These are phyloP conservation scores for Hypomecis atomaria DNA, from an alignment of 2,888 invertebrate genomes.

Conservation along the genomic window DNA sequence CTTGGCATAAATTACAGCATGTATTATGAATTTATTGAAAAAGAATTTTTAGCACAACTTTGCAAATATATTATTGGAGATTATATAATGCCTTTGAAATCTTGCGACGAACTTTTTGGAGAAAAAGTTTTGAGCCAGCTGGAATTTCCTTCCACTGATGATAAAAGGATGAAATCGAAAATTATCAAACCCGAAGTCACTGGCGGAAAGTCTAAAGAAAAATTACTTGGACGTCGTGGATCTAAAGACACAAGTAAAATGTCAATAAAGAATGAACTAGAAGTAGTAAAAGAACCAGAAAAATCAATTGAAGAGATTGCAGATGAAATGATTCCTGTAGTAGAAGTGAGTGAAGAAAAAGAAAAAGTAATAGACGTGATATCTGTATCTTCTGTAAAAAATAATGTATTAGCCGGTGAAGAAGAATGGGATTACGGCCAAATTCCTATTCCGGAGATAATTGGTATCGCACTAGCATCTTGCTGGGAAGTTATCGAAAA, in stretches of 20 bases:
- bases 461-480: constrained; percentile 71
- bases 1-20: constrained; percentile 85
- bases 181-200: constrained; percentile 65
- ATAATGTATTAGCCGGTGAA: constrained; percentile 68
- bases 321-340: constrained; percentile 45
- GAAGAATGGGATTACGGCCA: constrained; percentile 79
- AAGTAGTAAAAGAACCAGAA: constrained; percentile 57
- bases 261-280: constrained; percentile 53
- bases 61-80: constrained; percentile 79
- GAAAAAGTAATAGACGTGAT: constrained; percentile 51
- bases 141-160: constrained; percentile 67
- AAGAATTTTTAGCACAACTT: constrained; percentile 78
- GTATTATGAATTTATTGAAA: constrained; percentile 84
- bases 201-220: constrained; percentile 63
- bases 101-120: constrained; percentile 72
- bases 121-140: constrained; percentile 64
- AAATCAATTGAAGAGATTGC: constrained; percentile 47
- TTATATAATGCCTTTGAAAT: constrained; percentile 60
- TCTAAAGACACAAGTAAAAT: constrained; percentile 60
- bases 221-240: constrained; percentile 47
- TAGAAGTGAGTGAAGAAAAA: constrained; percentile 57
- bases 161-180: constrained; percentile 69
- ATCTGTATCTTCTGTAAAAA: constrained; percentile 52
- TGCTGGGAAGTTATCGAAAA: constrained; percentile 82
- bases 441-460: constrained; percentile 64